Base-by-base conservation (phyloP, 2,888 invertebrate genomes). In the Slavum lentiscoides region DNA sequence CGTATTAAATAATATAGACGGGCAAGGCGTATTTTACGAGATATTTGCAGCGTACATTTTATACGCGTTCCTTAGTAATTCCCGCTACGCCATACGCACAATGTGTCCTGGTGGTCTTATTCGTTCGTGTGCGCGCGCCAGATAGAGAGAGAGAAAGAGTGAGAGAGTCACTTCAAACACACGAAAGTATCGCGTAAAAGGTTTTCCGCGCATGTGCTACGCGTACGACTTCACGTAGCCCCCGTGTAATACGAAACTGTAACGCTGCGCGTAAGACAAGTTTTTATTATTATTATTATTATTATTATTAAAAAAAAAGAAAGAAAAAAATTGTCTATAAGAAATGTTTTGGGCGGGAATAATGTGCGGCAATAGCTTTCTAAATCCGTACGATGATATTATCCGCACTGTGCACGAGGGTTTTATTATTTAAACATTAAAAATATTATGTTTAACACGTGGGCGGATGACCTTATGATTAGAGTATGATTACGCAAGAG, bases 121-220 rank as follows among this genome's bases (percentile, higher is more conserved):
- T 70, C 37, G 30, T 37, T 58, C 13, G 6, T 19, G 23, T 53
- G 30, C 30, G 1, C 30, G 30, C 30, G 2, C 4, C 30, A 4
- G 30, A n/a, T n/a, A n/a, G n/a, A 30, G 4, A 30, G 30, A 30
- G 30, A 30, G 30, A 30, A 30, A 30, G 30, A 30, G 30, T 2
- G 30, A 30, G 37, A 55, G 55, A 70, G 37, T 58, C 55, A 70
- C 70, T 55, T 70, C 37, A 58, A 58, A 58, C 58, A 58, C n/a
- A 70, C 37, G n/a, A 70, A 70, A 58, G 55, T 37, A 37, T 37
- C 13, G n/a, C 69, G n/a, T 70, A 70, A 70, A 70, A 70, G 37
- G 55, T n/a, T 70, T 55, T 37, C 15, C 53, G 55, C n/a, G n/a
- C 69, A 4, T 19, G 55, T 37, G 19, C 69, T 37, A n/a, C 8